phyloP scores from a whole-genome alignment of 2,797 vertebrate species.

The Phalanger gymnotis region DNA sequence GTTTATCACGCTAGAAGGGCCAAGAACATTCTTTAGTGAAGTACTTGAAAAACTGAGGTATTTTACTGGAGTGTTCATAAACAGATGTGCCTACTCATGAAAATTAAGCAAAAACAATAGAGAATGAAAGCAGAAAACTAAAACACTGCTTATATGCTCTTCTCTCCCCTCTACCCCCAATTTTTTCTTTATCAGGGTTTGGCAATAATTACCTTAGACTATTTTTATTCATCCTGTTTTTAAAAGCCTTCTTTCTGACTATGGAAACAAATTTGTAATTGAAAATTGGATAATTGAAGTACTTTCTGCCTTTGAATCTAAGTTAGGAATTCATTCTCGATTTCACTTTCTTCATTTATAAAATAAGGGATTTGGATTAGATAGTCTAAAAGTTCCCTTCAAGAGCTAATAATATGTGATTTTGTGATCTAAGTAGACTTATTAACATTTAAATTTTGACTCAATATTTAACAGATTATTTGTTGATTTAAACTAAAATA shows the following conservation, averaged over 20 bases:
- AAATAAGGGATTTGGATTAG: not conserved
- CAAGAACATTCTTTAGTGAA: conserved; percentile 48
- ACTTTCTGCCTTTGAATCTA: conserved; percentile 58
- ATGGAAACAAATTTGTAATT: conserved; percentile 58
- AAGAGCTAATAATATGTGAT: not conserved
- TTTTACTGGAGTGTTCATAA: conserved; percentile 52
- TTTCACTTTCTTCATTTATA: not conserved
- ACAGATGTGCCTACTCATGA: not conserved
- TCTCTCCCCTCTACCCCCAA: conserved; percentile 1
- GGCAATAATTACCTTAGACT: conserved; percentile 49
- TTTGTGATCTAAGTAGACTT: conserved; percentile 53
- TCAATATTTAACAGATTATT: conserved; percentile 28
- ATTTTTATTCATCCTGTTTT: conserved; percentile 43
- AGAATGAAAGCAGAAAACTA: conserved; percentile 62
- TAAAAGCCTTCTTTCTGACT: conserved; percentile 50
- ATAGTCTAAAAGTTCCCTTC: not conserved
- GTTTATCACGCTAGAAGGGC: conserved; percentile 47
- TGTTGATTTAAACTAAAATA: conserved; percentile 49
- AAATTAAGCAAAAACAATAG: conserved; percentile 5
- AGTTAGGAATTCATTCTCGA: conserved; percentile 28
- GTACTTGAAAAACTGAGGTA: conserved; percentile 75
- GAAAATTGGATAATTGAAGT: conserved; percentile 53
- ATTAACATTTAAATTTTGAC: not conserved
- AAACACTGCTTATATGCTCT: conserved; percentile 46
- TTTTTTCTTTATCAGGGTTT: conserved; percentile 59